These are phyloP conservation scores for Lytechinus pictus DNA, from an alignment of 35 echinoderm and acorn worm species.

Conservation along the genomic window DNA sequence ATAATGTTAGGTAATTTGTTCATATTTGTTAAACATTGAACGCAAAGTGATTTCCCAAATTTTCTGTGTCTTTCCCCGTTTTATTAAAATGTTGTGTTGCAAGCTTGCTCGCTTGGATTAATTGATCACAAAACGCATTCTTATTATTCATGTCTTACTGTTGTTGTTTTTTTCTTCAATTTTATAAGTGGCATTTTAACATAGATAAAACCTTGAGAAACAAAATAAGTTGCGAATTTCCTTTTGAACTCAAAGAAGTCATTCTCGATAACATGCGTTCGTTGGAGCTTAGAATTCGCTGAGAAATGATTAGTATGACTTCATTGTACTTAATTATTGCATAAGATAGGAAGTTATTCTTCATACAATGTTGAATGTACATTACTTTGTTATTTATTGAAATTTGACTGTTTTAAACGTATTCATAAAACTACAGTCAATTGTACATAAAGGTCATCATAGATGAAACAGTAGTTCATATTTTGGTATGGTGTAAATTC, in stretches of 20 bases:
- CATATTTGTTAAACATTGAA: neutral
- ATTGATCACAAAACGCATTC: neutral
- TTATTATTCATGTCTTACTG: neutral
- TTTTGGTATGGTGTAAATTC: slow-evolving; percentile 33
- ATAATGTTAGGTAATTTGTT: neutral
- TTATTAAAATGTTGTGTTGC: neutral
- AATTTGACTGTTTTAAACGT: neutral
- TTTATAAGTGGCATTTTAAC: neutral
- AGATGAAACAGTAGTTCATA: slow-evolving; percentile 22
- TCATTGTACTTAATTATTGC: neutral
- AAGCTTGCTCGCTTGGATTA: neutral
- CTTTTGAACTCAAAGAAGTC: neutral
- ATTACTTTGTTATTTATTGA: neutral
- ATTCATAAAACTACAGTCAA: neutral
- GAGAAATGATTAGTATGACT: neutral
- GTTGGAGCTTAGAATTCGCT: neutral
- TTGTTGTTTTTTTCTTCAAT: neutral
- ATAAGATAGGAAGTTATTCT: neutral
- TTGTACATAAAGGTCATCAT: neutral
- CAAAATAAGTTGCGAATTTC: neutral
- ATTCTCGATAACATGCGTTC: neutral
- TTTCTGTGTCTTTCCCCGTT: neutral
- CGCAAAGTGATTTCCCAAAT: neutral
- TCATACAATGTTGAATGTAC: neutral
- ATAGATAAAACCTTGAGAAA: neutral